Evolutionary conservation across 2,113 vertebrate genomes (phyloP), one percentile per base, ranked within the genome.

Genomic region (Mungos mungo): DNA sequence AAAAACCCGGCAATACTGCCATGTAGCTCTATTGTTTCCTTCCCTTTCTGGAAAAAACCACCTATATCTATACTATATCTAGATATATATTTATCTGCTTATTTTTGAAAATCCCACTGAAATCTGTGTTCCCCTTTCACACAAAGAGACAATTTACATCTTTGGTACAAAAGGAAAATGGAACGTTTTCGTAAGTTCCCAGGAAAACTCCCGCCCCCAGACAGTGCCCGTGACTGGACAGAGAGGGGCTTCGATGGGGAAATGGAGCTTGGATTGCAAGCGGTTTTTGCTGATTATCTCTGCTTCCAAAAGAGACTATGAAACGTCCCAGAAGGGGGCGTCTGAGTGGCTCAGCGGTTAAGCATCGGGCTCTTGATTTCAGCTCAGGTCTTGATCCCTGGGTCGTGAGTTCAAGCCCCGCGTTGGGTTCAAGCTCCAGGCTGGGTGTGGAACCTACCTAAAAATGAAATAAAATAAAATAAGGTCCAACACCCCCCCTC

Each of bases 101-200:
- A 38, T 2, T 15, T 63, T 15, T 63, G 21, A 12, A 71, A 83
- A 52, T 57, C 29, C 79, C 60, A 25, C 69, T 16, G 1, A 66
- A 68, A 82, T 99, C 99, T 3, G 99, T 99, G 21, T 99, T 99
- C 27, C 33, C 12, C 81, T 85, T 87, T 57, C 57, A 16, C 74
- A 68, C 72, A 71, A 81, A 41, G 52, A 54, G 52, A n/a, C 66
- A 45, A 33, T 65, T 87, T 63, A 65, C 65, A 35, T 45, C 52
- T 41, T 9, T 21, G 54, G n/a, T 45, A 33, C 52, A 87, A 13
- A 87, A 72, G 72, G 76, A 81, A 87, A n/a, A 41, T 54, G 38
- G 41, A 50, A 10, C 11, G 19, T 69, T 63, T 88, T 79, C 38
- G 4, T 52, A 87, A 88, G 13, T 84, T 79, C 41, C 69, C 7